These are phyloP conservation scores for western clawed frog (Xenopus tropicalis) DNA, from an alignment of 2,113 vertebrate species.

Conservation along the genomic window DNA sequence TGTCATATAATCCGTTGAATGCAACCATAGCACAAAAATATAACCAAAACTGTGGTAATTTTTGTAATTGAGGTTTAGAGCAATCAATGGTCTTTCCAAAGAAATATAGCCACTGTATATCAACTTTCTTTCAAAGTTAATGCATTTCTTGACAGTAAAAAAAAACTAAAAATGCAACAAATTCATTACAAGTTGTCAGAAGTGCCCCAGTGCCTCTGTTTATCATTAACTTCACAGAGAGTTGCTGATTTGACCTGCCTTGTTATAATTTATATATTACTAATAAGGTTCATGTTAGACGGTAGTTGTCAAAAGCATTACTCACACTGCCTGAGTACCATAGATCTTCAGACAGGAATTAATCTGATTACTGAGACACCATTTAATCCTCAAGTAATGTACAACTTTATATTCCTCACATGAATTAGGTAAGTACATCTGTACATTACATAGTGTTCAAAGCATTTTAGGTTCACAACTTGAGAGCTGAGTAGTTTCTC, in stretches of 20 bases:
- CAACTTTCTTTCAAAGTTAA: conserved; percentile 62
- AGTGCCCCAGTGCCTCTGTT: conserved; percentile 71
- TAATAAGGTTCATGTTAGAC: conserved; percentile 60
- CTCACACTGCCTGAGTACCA: conserved; percentile 67
- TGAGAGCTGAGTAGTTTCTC: too few species aligned
- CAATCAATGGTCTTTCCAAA: not conserved
- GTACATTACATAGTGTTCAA: too few species aligned
- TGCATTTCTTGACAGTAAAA: conserved; percentile 71
- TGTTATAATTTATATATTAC: conserved; percentile 72
- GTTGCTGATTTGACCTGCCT: conserved; percentile 67
- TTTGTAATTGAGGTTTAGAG: conserved; percentile 16
- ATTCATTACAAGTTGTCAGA: conserved; percentile 71
- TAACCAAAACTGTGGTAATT: not conserved
- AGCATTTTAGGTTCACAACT: too few species aligned
- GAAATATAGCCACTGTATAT: conserved; percentile 50
- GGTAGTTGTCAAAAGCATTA: conserved; percentile 70
- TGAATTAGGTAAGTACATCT: too few species aligned
- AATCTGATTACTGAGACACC: conserved; percentile 64
- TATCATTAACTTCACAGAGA: conserved; percentile 67
- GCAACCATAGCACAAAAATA: conserved; percentile 11
- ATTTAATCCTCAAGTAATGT: conserved; percentile 44
- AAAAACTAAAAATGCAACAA: conserved; percentile 66
- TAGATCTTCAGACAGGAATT: conserved; percentile 64
- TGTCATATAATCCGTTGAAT: too few species aligned
- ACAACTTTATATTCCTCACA: too few species aligned